Evolutionary conservation across 1,140 invertebrate species (phyloP).

Genomic region (Tetragnatha versicolor): DNA sequence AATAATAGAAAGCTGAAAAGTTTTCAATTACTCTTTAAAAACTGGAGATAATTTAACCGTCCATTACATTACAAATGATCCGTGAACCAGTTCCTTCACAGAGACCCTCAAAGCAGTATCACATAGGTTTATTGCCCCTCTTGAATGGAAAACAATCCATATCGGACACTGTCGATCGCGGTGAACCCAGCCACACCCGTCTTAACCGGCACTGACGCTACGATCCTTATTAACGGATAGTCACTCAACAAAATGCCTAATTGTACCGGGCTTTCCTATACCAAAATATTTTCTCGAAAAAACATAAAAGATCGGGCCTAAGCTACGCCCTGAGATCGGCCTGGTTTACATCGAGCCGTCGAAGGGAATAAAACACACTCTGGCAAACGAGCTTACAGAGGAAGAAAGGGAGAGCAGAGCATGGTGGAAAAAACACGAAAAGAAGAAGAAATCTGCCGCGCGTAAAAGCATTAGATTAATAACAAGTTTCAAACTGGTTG

Average conservation of each 20-base stretch:
- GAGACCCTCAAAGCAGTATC: no score
- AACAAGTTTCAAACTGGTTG: conserved; percentile 51
- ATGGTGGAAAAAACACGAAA: background rate
- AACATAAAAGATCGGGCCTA: background rate
- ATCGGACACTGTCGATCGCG: background rate
- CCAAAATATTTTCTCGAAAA: no score
- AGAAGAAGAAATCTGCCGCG: conserved; percentile 9
- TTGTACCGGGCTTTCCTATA: background rate
- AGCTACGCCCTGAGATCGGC: conserved; percentile 43
- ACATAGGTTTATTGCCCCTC: no score
- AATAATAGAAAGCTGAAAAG: no score
- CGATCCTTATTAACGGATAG: conserved; percentile 18
- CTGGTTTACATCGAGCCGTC: conserved; percentile 47
- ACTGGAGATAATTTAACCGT: no score
- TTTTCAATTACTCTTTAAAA: no score
- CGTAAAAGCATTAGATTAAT: conserved; percentile 43
- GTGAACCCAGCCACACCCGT: conserved; percentile 9
- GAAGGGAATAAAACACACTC: conserved; percentile 1
- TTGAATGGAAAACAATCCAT: conserved; percentile 11
- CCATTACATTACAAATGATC: no score
- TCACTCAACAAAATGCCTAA: background rate
- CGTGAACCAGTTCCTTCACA: no score
- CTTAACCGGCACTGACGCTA: background rate
- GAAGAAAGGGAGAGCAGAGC: background rate
- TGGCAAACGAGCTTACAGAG: conserved; percentile 1